Base-by-base conservation (phyloP, 2,797 vertebrate genomes). In the Rhinophrynus dorsalis region DNA sequence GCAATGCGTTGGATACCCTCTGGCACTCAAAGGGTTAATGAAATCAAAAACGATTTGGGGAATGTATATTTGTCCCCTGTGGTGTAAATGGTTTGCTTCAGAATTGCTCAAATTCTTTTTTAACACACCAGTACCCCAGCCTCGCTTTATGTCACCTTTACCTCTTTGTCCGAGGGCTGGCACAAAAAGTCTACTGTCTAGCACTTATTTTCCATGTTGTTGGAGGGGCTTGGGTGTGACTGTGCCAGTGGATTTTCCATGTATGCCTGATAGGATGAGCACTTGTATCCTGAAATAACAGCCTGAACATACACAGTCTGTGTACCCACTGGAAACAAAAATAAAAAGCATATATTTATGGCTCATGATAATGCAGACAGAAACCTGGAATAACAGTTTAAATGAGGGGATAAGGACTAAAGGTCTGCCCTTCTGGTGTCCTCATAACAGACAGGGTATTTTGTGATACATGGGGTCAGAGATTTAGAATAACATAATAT, bases 221-320 rank as follows among this genome's bases (percentile, higher is more conserved):
- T n/a, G 23, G 52, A 50, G 60, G 52, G 32, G 40, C 21, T 54
- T 37, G 54, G 27, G 50, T n/a, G 35, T 18, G 30, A 27, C 37
- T 12, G 17, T 57, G 68, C 56, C 44, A 27, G 54, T 26, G 26
- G 52, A 57, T 56, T 65, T 72, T 72, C 68, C 68, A 72, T 72
- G 54, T 66, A 65, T 57, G 37, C 37, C 33, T 44, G 50, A 56
- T 26, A 20, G 65, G 54, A 27, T 58, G 54, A 48, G 10, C 30
- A 13, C 18, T 32, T 38, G 59, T 52, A 66, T 66, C 33, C 69
- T 50, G 69, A 72, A 61, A 72, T 72, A 72, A 72, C n/a, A 42
- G 57, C 15, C 24, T 42, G 48, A 26, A 17, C 38, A 26, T 52
- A 63, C 32, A 26, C 51, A 18, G n/a, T 11, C 44, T 40, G 27